Evolutionary conservation across 2,888 invertebrate genomes (phyloP).

Genomic region (Cacoxenus indagator): DNA sequence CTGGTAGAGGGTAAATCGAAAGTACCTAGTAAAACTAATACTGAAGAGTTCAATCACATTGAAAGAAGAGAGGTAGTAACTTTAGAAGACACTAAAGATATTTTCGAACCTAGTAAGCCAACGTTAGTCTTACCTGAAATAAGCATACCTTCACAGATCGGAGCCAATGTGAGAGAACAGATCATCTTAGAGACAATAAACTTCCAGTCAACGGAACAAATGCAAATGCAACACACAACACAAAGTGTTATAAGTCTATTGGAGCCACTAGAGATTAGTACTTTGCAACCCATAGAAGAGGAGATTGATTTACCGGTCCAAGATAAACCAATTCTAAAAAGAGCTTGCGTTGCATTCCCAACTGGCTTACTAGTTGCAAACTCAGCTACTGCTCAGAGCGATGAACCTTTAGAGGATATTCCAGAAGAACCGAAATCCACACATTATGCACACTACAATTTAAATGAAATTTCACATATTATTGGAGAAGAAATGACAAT

Average conservation of each 20-base stretch:
- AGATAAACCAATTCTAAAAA: conserved; percentile 34
- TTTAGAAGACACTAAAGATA: conserved; percentile 46
- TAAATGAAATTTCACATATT: conserved; percentile 56
- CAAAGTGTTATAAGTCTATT: conserved; percentile 42
- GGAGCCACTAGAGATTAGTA: conserved; percentile 51
- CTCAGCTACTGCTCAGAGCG: conserved; percentile 73
- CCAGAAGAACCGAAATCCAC: conserved; percentile 15
- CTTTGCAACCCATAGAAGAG: conserved; percentile 49
- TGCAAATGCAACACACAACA: conserved; percentile 36
- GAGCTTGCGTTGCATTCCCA: conserved; percentile 49
- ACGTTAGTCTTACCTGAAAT: conserved; percentile 43
- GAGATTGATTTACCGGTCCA: conserved; percentile 42
- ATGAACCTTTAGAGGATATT: conserved; percentile 72
- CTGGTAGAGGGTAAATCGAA: conserved; percentile 26
- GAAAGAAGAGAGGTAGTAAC: conserved; percentile 46
- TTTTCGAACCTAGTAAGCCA: conserved; percentile 35
- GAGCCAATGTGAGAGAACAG: conserved; percentile 45
- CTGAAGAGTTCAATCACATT: conserved; percentile 44
- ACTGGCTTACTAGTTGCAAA: conserved; percentile 73
- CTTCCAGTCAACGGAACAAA: conserved; percentile 31
- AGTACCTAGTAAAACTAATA: no score
- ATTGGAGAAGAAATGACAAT: conserved; percentile 51
- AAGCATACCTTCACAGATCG: conserved; percentile 39
- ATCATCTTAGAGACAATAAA: conserved; percentile 49
- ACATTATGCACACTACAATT: conserved; percentile 71